Evolutionary conservation across 2,113 vertebrate species (phyloP).

Genomic region (Rhodinocichla rosea): DNA sequence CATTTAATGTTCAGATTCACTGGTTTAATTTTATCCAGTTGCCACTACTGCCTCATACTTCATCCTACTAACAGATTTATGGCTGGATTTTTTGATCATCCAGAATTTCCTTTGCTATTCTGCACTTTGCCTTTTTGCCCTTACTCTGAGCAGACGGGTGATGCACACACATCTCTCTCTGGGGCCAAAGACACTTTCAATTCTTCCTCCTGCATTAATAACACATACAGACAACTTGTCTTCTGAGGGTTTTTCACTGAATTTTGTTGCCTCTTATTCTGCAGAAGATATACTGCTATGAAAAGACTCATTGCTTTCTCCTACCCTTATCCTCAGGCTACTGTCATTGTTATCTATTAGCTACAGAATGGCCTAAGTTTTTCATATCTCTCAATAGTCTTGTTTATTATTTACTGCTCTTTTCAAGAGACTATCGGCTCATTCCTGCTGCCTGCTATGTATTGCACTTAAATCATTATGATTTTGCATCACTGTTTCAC

Average conservation of each 20-base stretch:
- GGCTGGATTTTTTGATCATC: neutral
- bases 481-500: neutral
- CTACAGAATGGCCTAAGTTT: neutral
- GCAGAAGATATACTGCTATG: neutral
- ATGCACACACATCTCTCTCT: neutral
- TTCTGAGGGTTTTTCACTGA: neutral
- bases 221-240: neutral
- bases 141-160: neutral
- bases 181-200: neutral
- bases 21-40: constrained; percentile 39
- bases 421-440: neutral
- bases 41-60: neutral
- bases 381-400: neutral
- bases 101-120: neutral
- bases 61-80: neutral
- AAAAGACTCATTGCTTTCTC: neutral
- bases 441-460: neutral
- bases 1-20: constrained; percentile 21
- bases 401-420: constrained; percentile 18
- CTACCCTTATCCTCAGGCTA: neutral
- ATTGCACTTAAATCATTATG: rapidly evolving
- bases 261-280: neutral
- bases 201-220: constrained; percentile 21
- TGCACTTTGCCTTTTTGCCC: neutral
- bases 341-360: neutral